These are phyloP conservation scores for Elephas maximus DNA, from an alignment of 2,113 vertebrate species.

Conservation along the genomic window DNA sequence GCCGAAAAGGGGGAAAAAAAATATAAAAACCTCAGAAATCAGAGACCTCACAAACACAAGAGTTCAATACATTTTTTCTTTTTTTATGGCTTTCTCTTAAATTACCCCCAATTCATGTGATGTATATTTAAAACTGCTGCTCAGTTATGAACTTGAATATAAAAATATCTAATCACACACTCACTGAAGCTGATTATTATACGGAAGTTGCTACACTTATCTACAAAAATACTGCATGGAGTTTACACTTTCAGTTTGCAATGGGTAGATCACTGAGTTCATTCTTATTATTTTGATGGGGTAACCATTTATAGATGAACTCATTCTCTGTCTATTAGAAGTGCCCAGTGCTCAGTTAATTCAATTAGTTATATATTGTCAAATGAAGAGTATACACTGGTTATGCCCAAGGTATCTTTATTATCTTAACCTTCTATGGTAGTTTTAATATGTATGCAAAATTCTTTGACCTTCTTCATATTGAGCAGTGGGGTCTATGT, in stretches of 20 bases:
- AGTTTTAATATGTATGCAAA: neutral
- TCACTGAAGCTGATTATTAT: neutral
- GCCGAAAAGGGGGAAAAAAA: neutral
- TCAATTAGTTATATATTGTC: neutral
- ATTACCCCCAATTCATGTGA: neutral
- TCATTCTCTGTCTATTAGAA: neutral
- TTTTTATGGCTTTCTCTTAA: neutral
- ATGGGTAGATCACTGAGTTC: neutral
- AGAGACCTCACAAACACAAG: neutral
- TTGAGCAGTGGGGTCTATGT: neutral
- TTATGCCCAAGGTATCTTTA: neutral
- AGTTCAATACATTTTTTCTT: neutral
- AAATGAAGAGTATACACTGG: neutral
- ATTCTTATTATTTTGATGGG: neutral
- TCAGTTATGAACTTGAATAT: constrained; percentile 1
- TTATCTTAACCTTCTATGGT: neutral
- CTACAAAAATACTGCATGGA: neutral
- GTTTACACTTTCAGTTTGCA: neutral
- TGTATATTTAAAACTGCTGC: neutral
- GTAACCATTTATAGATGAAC: neutral
- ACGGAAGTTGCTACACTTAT: neutral
- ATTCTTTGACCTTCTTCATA: neutral
- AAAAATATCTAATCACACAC: neutral
- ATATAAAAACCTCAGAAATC: neutral
- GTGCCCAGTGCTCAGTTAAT: neutral